Conservation (phyloP, 2,113 vertebrate species). For the Lepidothrix coronata region DNA sequence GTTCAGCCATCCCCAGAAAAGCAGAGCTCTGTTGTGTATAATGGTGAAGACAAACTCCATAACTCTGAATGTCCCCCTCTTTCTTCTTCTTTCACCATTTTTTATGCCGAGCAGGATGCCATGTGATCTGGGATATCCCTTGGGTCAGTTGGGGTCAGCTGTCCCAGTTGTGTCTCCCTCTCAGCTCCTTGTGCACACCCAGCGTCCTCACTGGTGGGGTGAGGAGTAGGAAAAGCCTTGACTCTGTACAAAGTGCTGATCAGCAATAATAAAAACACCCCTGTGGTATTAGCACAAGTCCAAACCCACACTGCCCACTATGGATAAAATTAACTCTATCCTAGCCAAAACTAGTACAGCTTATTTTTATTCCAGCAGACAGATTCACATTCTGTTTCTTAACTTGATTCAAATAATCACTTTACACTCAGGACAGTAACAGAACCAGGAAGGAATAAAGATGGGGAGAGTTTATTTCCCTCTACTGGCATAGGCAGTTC, state of each 20-base stretch:
- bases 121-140: not conserved
- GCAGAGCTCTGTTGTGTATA: rapidly evolving
- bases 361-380: not conserved
- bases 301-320: not conserved
- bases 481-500: not conserved
- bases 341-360: not conserved
- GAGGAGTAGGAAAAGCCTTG: not conserved
- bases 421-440: not conserved
- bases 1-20: not conserved
- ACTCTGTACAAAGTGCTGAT: not conserved
- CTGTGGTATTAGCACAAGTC: not conserved
- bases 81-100: not conserved
- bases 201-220: rapidly evolving
- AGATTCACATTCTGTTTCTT: not conserved
- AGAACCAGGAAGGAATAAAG: not conserved
- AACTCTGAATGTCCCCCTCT: rapidly evolving
- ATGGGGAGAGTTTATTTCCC: not conserved
- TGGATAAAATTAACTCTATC: not conserved
- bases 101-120: not conserved
- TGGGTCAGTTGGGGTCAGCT: not conserved
- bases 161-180: not conserved
- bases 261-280: not conserved
- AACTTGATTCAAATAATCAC: not conserved
- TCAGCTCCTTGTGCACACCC: not conserved
- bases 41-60: rapidly evolving